Evolutionary conservation across 2,797 vertebrate genomes (phyloP).

Genomic region (Peromyscus attwateri): DNA sequence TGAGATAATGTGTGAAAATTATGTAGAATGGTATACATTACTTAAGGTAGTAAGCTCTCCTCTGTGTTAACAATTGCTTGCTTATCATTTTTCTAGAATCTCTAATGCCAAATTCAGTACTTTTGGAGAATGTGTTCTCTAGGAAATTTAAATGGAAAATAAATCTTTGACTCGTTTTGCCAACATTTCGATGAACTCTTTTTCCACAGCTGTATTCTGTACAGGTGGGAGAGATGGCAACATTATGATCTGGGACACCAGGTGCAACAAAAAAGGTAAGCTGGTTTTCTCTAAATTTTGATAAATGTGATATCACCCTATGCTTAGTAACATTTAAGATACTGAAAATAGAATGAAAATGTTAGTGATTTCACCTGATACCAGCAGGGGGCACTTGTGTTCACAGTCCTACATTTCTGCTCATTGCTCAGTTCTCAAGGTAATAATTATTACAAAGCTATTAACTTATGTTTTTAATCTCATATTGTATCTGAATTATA

Average conservation of each 20-base stretch:
- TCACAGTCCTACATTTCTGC: not conserved
- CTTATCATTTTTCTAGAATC: slow-evolving; percentile 25
- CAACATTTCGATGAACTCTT: slow-evolving; percentile 58
- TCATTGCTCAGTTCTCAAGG: not conserved
- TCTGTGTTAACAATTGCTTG: slow-evolving; percentile 33
- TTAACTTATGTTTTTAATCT: slow-evolving; percentile 12
- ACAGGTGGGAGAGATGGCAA: slow-evolving; percentile 98
- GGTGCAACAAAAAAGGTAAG: slow-evolving; percentile 98
- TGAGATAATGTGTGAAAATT: not conserved
- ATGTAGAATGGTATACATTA: not conserved
- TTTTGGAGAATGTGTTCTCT: not conserved
- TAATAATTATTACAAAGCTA: not conserved
- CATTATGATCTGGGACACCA: slow-evolving; percentile 98
- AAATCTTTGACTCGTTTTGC: slow-evolving; percentile 33
- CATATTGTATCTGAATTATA: slow-evolving; percentile 50
- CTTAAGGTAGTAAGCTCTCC: not conserved
- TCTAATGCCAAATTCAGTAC: not conserved
- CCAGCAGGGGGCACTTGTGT: slow-evolving; percentile 68
- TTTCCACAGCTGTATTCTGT: slow-evolving; percentile 94
- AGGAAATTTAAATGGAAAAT: slow-evolving; percentile 51
- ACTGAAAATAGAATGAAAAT: not conserved
- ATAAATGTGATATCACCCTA: not conserved
- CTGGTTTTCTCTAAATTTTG: slow-evolving; percentile 40
- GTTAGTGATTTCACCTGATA: slow-evolving; percentile 19
- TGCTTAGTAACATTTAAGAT: slow-evolving; percentile 39